Percentiles rank a stretch among this genome's conserved stretches.
Evolutionary conservation across 1,140 invertebrate genomes (phyloP).

Genomic region (Chelonus insularis): DNA sequence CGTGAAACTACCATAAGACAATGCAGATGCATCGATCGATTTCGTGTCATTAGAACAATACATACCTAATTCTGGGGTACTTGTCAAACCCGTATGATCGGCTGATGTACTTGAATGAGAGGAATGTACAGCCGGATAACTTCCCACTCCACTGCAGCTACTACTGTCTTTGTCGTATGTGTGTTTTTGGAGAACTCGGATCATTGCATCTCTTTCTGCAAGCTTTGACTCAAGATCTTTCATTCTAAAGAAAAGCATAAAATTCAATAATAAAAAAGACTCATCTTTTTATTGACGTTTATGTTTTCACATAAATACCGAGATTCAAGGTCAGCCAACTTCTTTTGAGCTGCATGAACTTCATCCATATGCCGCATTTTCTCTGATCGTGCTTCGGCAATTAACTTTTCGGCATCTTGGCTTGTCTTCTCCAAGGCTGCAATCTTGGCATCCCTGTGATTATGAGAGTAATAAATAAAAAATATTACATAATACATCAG

Average conservation of each 20-base stretch:
- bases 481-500: no score
- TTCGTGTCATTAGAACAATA: slow-evolving; percentile 12
- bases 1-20: slow-evolving; percentile 20
- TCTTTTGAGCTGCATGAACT: slow-evolving; percentile 80
- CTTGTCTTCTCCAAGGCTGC: slow-evolving; percentile 83
- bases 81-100: slow-evolving; percentile 52
- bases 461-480: no score
- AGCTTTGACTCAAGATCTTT: slow-evolving; percentile 87
- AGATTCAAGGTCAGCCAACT: slow-evolving; percentile 80
- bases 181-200: slow-evolving; percentile 83
- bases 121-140: slow-evolving; percentile 57
- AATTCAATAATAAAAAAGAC: background rate
- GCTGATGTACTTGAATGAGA: slow-evolving; percentile 58
- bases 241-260: slow-evolving; percentile 62
- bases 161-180: slow-evolving; percentile 70
- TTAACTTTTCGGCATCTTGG: slow-evolving; percentile 83
- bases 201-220: slow-evolving; percentile 87
- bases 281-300: no score
- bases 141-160: slow-evolving; percentile 57
- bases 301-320: slow-evolving; percentile 64
- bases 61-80: slow-evolving; percentile 55
- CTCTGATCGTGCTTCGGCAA: slow-evolving; percentile 82
- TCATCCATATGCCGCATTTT: slow-evolving; percentile 88
- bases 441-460: slow-evolving; percentile 78
- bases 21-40: slow-evolving; percentile 10